phyloP scores from a whole-genome alignment of 2,888 invertebrate genomes.

The Latheticus oryzae region DNA sequence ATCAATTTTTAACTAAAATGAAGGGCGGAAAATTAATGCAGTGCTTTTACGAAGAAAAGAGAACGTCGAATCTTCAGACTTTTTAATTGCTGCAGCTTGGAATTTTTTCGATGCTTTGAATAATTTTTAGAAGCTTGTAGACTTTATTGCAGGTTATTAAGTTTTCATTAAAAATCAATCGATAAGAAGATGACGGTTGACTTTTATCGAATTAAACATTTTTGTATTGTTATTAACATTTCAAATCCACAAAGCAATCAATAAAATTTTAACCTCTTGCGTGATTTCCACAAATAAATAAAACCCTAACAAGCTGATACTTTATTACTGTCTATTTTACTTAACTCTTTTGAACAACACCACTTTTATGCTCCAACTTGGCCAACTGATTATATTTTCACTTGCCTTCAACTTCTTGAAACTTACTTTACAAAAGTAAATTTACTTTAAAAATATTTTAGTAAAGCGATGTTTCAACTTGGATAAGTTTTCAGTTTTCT shows the following conservation, averaged over 20 bases:
- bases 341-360: slow-evolving; percentile 16
- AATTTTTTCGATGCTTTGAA: slow-evolving; percentile 32
- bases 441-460: no score
- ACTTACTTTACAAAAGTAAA: no score
- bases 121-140: slow-evolving; percentile 22
- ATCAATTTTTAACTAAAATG: no score
- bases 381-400: slow-evolving; percentile 30
- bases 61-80: slow-evolving; percentile 9
- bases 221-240: no score
- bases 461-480: no score
- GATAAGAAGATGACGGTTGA: not conserved
- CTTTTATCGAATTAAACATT: no score
- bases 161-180: slow-evolving; percentile 30
- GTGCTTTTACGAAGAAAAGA: slow-evolving; percentile 9
- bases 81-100: slow-evolving; percentile 28
- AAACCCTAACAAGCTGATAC: slow-evolving; percentile 22
- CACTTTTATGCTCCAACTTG: slow-evolving; percentile 24
- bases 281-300: slow-evolving; percentile 29
- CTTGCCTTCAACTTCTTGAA: no score
- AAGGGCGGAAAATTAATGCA: slow-evolving; percentile 24
- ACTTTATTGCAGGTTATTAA: slow-evolving; percentile 32
- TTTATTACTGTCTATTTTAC: slow-evolving; percentile 24
- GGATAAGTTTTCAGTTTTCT: no score
- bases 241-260: no score
- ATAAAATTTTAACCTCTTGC: slow-evolving; percentile 28